Evolutionary conservation across 37 sponge, comb jelly and placozoan species (phyloP), one percentile per base, ranked within the genome.

Genomic region (Aplysina aerophoba): DNA sequence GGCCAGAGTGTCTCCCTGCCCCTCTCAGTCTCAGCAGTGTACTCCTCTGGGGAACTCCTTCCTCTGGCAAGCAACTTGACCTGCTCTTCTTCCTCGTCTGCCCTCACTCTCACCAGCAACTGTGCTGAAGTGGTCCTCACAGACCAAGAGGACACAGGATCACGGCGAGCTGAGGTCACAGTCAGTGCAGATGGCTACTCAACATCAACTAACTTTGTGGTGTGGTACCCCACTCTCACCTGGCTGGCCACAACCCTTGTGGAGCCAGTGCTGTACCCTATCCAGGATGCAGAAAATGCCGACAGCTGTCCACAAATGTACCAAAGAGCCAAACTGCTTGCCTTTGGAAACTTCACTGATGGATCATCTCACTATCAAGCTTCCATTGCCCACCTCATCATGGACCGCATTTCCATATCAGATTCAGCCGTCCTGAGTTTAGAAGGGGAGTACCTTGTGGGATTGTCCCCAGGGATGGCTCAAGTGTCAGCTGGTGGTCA

Each of bases 201-300:
- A 0, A 79, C 66, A 0, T 54, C 72, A 4, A 41, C 88, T 20
- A 59, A 79, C 8, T 59, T 93, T 15, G 60, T 55, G 25, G 91
- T 93, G 19, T 93, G 94, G 94, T 31, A 56, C 25, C 94, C 94
- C 22, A 58, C 50, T 19, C 15, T 81, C n/a, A 28, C 11, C 50
- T 22, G 24, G n/a, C 54, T 75, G 53, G 31, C 54, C 20, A 50
- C 54, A 50, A 24, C 37, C 5, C 55, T 85, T 1, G 20, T 59
- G 58, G 88, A 71, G 50, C n/a, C 40, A 2, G 28, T 40, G 15
- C 68, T 93, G 36, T 83, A 81, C 53, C 31, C 24, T 14, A 56
- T 93, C 5, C 57, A 80, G 15, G 75, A 59, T 59, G 12, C 33
- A 16, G 0, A 24, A 31, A n/a, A 36, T 13, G 79, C 58, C 20